Conservation (phyloP, 2,797 vertebrate species). For the Silurus aristotelis region DNA sequence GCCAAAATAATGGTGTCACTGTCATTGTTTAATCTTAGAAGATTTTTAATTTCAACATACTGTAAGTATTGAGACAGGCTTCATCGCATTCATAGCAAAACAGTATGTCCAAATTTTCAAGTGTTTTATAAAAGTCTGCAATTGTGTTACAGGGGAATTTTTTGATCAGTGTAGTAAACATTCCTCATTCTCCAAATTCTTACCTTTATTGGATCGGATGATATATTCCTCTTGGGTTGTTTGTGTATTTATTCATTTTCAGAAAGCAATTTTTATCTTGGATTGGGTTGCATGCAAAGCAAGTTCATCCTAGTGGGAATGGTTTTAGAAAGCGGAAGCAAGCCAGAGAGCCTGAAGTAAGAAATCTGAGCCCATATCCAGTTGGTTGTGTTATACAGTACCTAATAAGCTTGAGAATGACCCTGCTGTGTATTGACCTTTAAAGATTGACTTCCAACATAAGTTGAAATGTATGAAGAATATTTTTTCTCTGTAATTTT, state of each 20-base stretch:
- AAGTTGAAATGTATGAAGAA: not conserved
- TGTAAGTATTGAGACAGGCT: not conserved
- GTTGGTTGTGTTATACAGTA: not conserved
- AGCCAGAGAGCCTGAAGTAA: not conserved
- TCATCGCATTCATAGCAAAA: not conserved
- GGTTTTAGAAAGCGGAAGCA: not conserved
- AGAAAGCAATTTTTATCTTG: not conserved
- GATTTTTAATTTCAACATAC: not conserved
- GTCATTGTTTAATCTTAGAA: not conserved
- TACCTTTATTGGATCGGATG: not conserved
- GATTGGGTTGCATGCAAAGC: not conserved
- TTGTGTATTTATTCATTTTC: not conserved
- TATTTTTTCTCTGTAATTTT: not conserved
- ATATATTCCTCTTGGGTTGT: not conserved
- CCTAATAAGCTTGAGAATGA: not conserved
- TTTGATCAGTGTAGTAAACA: not conserved
- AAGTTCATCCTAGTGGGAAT: not conserved
- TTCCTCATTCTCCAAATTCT: not conserved
- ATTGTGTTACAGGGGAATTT: not conserved
- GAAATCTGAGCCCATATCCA: not conserved
- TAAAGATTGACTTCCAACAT: not conserved
- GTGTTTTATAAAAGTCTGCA: not conserved
- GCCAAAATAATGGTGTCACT: not conserved
- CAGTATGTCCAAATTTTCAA: not conserved
- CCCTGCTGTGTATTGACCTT: not conserved